Base-by-base conservation (phyloP, 2,797 vertebrate species). In the Atherinosoma microstoma region DNA sequence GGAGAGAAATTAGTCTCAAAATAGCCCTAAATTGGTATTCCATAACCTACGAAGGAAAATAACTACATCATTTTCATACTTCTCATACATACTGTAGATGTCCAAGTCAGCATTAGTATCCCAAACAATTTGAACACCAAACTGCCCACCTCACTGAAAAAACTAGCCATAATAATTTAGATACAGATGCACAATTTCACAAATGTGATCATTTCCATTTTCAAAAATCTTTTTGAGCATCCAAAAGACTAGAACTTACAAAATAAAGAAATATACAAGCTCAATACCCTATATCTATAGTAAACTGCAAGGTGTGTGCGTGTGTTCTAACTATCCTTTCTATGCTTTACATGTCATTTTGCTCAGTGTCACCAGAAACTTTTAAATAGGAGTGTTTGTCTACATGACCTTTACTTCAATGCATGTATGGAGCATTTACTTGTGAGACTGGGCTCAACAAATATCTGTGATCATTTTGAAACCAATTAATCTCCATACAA, bases 1-100 rank as follows among this genome's bases (percentile, higher is more conserved):
- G 53, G 53, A 54, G 53, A 54, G 53, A 27, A 54, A 27, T 27
- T 54, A 54, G 53, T 54, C 27, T 54, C 53, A 54, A 54, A 53
- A 54, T 54, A 15, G 24, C 11, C 27, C 13, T 15, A 29, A 29
- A 54, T 16, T 27, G 24, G 2, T 54, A 24, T 54, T 24, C 6
- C 27, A 29, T 29, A 27, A 12, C 15, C 12, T 54, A 27, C 8
- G 6, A 11, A 54, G 24, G 5, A 13, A 13, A 54, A 10, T 51
- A 18, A 22, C n/a, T 51, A 7, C 49, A 24, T 47, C 6, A 24
- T 51, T 51, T 51, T 24, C 2, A 10, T 38, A 13, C n/a, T 10
- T 51, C 49, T 51, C 49, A 24, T 10, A 4, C 7, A 24, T 22
- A 32, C 30, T 32, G 30, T 32, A 51, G 10, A 51, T 22, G 9